Base-by-base conservation (phyloP, 2,888 invertebrate genomes). In the Agriotes lineatus region DNA sequence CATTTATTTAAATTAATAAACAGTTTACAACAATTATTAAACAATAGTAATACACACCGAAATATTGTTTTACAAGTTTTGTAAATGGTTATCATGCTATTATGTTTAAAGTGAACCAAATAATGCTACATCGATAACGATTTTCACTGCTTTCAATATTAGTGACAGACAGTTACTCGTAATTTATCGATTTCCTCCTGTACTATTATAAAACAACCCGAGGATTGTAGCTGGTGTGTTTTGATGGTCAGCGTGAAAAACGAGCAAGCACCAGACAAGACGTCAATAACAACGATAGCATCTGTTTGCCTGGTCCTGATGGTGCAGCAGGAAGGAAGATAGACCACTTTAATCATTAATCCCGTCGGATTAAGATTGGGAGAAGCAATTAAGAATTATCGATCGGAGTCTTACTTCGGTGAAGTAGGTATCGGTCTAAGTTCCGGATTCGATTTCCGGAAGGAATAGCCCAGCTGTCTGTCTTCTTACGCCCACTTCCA, bases 381-480 rank as follows among this genome's bases (percentile, higher is more conserved):
- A 69, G 69, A 71, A 71, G 69, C 71, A 71, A 71, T 71, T 71
- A 71, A 71, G 71, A 71, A 69, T 63, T 71, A 71, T 71, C 66
- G 71, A 71, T 60, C 66, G 50, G 39, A 54, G 54, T 54, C 56
- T 71, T 65, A 61, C 67, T 70, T 68, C 62, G 64, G 50, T 63
- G 61, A 67, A 70, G 60, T 70, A 64, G 67, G 68, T 71, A 66
- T 71, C 68, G 62, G 68, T 59, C 57, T 37, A 52, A 65, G 37
- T 65, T 65, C 69, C 66, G 71, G 67, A 39, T 69, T 71, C 67
- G 62, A 69, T 71, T 71, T 71, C 69, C 71, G 68, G 59, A 39
- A 22, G 54, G 58, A 45, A 62, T 52, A 30, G 45, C 63, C 64
- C 20, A 57, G 37, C 25, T 61, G 52, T 39, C 52, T 52, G 42